Percentiles rank a stretch among this genome's conserved stretches.
Evolutionary conservation across 2,113 vertebrate species (phyloP).

Genomic region (Chaetodon trifascialis): DNA sequence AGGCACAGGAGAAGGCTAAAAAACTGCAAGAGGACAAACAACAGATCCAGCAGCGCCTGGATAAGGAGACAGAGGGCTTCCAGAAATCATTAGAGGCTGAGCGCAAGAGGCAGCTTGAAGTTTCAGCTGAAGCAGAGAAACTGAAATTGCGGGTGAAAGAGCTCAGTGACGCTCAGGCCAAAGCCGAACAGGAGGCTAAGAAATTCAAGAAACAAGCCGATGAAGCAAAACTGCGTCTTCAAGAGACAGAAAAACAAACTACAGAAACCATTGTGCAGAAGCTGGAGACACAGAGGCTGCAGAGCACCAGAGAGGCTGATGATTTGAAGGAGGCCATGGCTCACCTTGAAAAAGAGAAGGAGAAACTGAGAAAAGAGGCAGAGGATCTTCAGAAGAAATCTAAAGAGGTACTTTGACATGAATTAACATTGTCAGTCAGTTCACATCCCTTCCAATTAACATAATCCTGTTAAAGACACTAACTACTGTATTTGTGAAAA

Average conservation of each 20-base stretch:
- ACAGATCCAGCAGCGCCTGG: slow-evolving; percentile 91
- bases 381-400: slow-evolving; percentile 90
- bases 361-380: slow-evolving; percentile 90
- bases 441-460: slow-evolving; percentile 23
- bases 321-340: slow-evolving; percentile 88
- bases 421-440: slow-evolving; percentile 15
- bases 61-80: slow-evolving; percentile 91
- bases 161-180: slow-evolving; percentile 90
- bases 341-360: slow-evolving; percentile 90
- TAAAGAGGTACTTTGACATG: slow-evolving; percentile 89
- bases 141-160: slow-evolving; percentile 90
- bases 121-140: slow-evolving; percentile 89
- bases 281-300: slow-evolving; percentile 91
- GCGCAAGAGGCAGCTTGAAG: slow-evolving; percentile 90
- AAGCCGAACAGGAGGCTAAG: slow-evolving; percentile 91
- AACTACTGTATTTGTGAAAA: slow-evolving; percentile 35
- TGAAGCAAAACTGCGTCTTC: slow-evolving; percentile 87
- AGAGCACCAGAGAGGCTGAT: slow-evolving; percentile 90
- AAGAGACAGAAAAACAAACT: slow-evolving; percentile 86
- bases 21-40: slow-evolving; percentile 93
- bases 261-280: slow-evolving; percentile 89
- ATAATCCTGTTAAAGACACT: slow-evolving; percentile 26
- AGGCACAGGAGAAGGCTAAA: slow-evolving; percentile 93
- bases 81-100: slow-evolving; percentile 92
- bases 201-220: slow-evolving; percentile 93